Percentiles rank a stretch among this genome's conserved stretches.
Conservation (phyloP, 2,888 invertebrate genomes). For the Cybosia mesomella region DNA sequence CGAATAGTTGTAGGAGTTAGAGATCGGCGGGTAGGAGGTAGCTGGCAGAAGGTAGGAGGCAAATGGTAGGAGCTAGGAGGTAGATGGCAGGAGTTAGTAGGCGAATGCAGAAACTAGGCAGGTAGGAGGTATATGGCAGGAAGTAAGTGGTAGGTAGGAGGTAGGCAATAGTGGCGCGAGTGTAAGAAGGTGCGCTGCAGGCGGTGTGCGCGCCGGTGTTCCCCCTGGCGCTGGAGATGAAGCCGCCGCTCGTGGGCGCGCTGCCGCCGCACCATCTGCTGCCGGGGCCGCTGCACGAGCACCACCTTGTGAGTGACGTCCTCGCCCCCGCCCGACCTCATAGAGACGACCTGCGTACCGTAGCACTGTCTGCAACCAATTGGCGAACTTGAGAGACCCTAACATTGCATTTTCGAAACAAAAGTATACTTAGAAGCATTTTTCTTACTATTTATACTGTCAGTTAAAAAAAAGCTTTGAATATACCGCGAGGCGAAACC, state of each 20-base stretch:
- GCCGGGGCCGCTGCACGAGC: constrained; percentile 89
- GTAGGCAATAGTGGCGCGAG: background rate
- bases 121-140: background rate
- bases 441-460: too few species aligned
- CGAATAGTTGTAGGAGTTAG: too few species aligned
- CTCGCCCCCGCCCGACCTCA: constrained; percentile 38
- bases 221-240: constrained; percentile 85
- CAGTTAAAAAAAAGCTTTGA: too few species aligned
- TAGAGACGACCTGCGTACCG: constrained; percentile 15
- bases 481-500: too few species aligned
- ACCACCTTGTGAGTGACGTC: constrained; percentile 86
- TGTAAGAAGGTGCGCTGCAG: constrained; percentile 56
- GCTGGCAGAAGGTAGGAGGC: background rate
- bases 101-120: background rate
- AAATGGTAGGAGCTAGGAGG: background rate
- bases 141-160: background rate
- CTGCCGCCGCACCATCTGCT: constrained; percentile 85
- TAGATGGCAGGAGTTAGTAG: background rate
- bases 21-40: too few species aligned
- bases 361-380: background rate
- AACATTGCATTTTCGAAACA: background rate
- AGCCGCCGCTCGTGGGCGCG: constrained; percentile 84
- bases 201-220: constrained; percentile 84
- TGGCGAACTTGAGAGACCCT: background rate
- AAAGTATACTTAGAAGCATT: too few species aligned